phyloP scores from a whole-genome alignment of 2,797 vertebrate genomes.

The Acipenser ruthenus region DNA sequence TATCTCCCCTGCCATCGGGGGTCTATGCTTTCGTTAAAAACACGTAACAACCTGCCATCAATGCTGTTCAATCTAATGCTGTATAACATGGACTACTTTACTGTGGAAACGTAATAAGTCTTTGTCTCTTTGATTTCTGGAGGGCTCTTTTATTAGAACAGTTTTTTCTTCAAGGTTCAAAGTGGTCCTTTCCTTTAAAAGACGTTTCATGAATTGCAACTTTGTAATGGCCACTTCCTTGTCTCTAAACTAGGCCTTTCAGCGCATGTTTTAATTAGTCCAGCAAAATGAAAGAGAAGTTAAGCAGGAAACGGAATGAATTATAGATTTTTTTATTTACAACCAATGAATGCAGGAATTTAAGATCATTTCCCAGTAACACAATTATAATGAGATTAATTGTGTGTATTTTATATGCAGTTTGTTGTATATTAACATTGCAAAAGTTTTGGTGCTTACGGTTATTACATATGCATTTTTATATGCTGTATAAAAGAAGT shows the following conservation, averaged over 20 bases:
- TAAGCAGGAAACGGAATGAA: neutral
- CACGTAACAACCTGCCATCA: conserved; percentile 6
- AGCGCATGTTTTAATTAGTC: neutral
- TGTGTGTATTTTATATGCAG: no score
- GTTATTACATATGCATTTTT: no score
- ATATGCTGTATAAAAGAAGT: no score
- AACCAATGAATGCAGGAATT: no score
- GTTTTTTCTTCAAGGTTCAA: neutral
- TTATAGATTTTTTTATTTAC: no score
- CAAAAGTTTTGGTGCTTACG: no score
- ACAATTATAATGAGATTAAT: no score
- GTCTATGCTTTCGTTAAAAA: neutral
- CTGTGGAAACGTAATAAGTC: no score
- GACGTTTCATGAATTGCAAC: conserved; percentile 3
- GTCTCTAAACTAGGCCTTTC: neutral
- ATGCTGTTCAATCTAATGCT: neutral
- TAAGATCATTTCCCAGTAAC: no score
- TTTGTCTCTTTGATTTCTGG: neutral
- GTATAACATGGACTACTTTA: neutral
- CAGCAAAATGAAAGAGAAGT: neutral
- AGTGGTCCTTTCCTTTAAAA: neutral
- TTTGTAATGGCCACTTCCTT: conserved; percentile 6
- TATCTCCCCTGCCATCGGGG: neutral
- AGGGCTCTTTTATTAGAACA: neutral
- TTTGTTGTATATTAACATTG: no score